Percentiles rank a stretch among this genome's conserved stretches.
Evolutionary conservation across 2,113 vertebrate species (phyloP).

Genomic region (Engraulis encrasicolus): DNA sequence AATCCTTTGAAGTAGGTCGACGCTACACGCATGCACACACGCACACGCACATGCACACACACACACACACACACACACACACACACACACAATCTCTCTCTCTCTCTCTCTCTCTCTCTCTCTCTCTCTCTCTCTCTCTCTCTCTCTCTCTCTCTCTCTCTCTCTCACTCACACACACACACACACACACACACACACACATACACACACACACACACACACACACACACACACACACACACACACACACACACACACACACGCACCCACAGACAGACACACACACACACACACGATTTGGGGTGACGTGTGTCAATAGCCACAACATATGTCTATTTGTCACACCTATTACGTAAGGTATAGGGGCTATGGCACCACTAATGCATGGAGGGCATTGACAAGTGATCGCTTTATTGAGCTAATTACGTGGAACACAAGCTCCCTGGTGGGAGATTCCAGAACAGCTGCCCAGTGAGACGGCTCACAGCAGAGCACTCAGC

Average conservation of each 20-base stretch:
- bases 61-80: too few species aligned
- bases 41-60: too few species aligned
- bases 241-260: too few species aligned
- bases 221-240: neutral
- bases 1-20: too few species aligned
- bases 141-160: too few species aligned
- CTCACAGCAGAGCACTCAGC: constrained; percentile 3
- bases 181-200: too few species aligned
- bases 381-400: constrained; percentile 52
- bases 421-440: constrained; percentile 57
- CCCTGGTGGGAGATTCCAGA: constrained; percentile 54
- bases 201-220: neutral
- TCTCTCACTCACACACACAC: too few species aligned
- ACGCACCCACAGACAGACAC: too few species aligned
- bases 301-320: neutral
- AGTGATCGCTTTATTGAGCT: constrained; percentile 62
- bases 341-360: constrained; percentile 50
- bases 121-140: too few species aligned
- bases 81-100: too few species aligned
- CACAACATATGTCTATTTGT: neutral
- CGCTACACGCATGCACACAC: too few species aligned
- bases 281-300: neutral
- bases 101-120: too few species aligned
- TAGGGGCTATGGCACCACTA: constrained; percentile 54
- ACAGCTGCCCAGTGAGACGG: constrained; percentile 39